Evolutionary conservation across 2,113 vertebrate species (phyloP).

Genomic region (Pygoscelis antarcticus): DNA sequence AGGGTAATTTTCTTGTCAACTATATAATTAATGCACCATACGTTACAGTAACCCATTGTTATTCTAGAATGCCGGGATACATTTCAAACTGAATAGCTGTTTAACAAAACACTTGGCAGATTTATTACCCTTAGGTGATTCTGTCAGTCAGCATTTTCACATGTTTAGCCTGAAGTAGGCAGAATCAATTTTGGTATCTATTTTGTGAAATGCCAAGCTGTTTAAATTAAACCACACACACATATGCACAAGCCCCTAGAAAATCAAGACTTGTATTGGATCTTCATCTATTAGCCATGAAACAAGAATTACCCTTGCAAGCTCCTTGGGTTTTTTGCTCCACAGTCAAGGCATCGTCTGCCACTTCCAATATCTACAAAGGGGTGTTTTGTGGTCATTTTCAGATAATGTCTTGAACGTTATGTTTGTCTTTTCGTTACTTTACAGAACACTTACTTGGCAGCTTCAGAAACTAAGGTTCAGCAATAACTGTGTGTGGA

Average conservation of each 20-base stretch:
- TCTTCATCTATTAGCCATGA: slow-evolving; percentile 17
- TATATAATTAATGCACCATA: slow-evolving; percentile 76
- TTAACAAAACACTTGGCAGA: slow-evolving; percentile 77
- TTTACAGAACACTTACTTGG: neutral
- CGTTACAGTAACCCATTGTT: slow-evolving; percentile 72
- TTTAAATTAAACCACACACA: slow-evolving; percentile 25
- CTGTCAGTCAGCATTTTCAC: slow-evolving; percentile 75
- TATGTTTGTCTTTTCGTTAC: neutral
- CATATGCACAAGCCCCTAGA: neutral
- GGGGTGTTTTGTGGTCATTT: neutral
- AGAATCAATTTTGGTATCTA: slow-evolving; percentile 74
- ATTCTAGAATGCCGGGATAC: slow-evolving; percentile 69
- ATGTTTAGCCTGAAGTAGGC: slow-evolving; percentile 43
- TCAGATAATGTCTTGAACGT: neutral
- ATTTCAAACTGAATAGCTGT: slow-evolving; percentile 77
- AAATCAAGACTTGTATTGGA: slow-evolving; percentile 9
- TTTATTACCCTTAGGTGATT: slow-evolving; percentile 74
- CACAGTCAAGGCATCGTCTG: neutral
- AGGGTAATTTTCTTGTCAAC: slow-evolving; percentile 81
- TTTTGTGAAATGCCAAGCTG: slow-evolving; percentile 32
- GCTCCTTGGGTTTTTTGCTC: slow-evolving; percentile 12
- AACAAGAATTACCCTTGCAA: slow-evolving; percentile 30
- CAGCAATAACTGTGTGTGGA: neutral
- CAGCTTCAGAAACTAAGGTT: neutral
- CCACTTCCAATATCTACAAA: neutral